Evolutionary conservation across 1,140 invertebrate species (phyloP), one percentile per base, ranked within the genome.

Genomic region (Hyposmocoma kahamanoa): DNA sequence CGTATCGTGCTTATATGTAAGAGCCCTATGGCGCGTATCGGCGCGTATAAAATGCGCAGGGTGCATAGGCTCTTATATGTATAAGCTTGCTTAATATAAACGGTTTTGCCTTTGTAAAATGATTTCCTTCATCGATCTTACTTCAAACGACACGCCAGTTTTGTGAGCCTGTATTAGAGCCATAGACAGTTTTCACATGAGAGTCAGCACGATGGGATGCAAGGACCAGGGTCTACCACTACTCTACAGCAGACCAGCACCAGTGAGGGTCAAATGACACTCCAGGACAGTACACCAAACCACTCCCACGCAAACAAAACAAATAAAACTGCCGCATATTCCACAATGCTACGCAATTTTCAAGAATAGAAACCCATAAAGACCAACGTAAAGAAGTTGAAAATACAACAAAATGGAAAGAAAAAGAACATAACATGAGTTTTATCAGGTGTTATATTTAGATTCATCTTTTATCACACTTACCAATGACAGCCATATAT

Each of bases 401-500:
- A 11, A 58, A 53, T 47, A 34, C 34, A 59, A 53, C 41, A 26
- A 47, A 13, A 59, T 43, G 44, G 21, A 53, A 42, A 44, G 43
- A 50, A 53, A 47, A 41, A 21, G 38, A 21, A 53, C 47, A 54
- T 47, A 59, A 63, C n/a, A n/a, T n/a, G 82, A 84, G 66, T 78
- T 82, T 84, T 85, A 79, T 74, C 62, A 68, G 76, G 72, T 75
- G 55, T 79, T 77, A 84, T n/a, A 78, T 85, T 85, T 83, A 83
- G 64, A 57, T 78, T 84, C 60, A 62, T 70, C 73, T 75, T 87
- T 84, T 84, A 82, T 88, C 73, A 88, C 88, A 93, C 93, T 94
- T 92, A 95, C 93, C 92, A 94, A 90, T 88, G 92, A 92, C 88
- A 94, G 90, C 92, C 92, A 94, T 89, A 93, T 92, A 90, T 94